Evolutionary conservation across 1,140 invertebrate genomes (phyloP).

Genomic region (Bombus vancouverensis): DNA sequence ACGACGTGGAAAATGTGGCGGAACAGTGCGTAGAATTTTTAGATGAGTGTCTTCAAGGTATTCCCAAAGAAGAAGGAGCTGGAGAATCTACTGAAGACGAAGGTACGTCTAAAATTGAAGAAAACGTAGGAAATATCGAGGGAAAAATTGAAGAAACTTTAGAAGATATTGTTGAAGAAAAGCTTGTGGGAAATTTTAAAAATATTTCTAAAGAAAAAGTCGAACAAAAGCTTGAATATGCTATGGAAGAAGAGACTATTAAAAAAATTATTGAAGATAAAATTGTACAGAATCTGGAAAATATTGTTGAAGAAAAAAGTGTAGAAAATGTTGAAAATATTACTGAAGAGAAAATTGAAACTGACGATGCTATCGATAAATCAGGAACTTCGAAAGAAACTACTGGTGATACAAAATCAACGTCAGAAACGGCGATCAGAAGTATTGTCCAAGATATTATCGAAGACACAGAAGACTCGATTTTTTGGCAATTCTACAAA

Average conservation of each 20-base stretch:
- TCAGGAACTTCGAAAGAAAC: neutral
- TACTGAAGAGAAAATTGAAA: neutral
- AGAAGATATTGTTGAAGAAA: neutral
- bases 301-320: too few species aligned
- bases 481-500: slow-evolving; percentile 13
- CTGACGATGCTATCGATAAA: neutral
- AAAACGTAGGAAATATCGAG: neutral
- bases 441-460: slow-evolving; percentile 22
- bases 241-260: neutral
- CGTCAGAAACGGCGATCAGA: neutral
- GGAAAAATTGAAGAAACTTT: neutral
- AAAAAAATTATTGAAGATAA: neutral
- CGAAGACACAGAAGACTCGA: slow-evolving; percentile 38
- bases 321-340: neutral
- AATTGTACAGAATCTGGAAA: neutral
- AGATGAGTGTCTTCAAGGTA: neutral
- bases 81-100: neutral
- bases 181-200: neutral
- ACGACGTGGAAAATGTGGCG: neutral
- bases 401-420: neutral
- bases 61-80: neutral
- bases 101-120: neutral
- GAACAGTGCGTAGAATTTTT: neutral
- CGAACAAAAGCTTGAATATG: neutral
- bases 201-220: neutral